These are phyloP conservation scores for Panthera uncia DNA, from an alignment of 2,113 vertebrate species.

Conservation along the genomic window DNA sequence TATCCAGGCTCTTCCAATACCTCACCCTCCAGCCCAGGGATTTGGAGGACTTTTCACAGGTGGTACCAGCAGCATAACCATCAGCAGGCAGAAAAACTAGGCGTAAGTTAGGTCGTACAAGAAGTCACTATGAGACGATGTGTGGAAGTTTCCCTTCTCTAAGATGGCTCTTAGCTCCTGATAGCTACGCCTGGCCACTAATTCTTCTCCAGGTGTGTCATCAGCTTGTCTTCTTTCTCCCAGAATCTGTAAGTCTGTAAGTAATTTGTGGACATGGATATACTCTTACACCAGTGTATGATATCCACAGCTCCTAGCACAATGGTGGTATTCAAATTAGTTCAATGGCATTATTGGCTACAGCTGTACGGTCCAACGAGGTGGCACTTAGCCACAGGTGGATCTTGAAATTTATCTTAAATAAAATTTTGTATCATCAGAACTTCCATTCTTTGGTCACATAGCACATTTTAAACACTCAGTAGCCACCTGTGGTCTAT, in stretches of 20 bases:
- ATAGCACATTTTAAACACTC: not conserved
- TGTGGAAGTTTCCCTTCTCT: not conserved
- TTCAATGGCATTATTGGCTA: not conserved
- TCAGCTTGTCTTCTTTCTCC: not conserved
- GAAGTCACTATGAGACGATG: not conserved
- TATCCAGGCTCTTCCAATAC: not conserved
- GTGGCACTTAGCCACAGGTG: not conserved
- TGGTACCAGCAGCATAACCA: not conserved
- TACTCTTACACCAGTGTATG: not conserved
- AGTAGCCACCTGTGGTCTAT: not conserved
- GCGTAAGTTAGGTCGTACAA: not conserved
- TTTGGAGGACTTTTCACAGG: not conserved
- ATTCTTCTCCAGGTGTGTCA: not conserved
- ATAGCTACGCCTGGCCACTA: too few species aligned
- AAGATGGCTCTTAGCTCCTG: not conserved
- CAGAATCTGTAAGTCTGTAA: not conserved
- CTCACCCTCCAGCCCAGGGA: too few species aligned
- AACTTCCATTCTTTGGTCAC: not conserved
- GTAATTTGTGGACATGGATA: not conserved
- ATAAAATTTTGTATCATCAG: not conserved
- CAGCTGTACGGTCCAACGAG: not conserved
- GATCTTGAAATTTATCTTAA: not conserved
- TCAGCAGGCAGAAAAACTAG: not conserved
- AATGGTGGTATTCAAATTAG: not conserved
- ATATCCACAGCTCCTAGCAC: not conserved